Evolutionary conservation across 1,140 invertebrate species (phyloP).

Genomic region (Epicauta chinensis): DNA sequence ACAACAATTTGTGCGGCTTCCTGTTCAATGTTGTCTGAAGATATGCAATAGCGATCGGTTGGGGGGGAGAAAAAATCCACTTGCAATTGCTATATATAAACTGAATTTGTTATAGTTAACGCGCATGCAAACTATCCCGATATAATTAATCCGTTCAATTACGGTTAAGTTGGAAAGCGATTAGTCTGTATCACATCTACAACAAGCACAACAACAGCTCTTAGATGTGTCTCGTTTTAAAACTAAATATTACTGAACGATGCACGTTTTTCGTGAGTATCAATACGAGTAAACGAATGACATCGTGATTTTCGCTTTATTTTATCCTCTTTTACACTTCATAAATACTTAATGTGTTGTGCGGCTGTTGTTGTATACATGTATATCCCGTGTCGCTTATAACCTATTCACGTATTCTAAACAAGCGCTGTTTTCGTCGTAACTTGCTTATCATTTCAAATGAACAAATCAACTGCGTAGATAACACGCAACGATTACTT

Average conservation of each 20-base stretch:
- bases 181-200: constrained; percentile 11
- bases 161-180: constrained; percentile 10
- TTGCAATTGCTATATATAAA: too few relatives aligned
- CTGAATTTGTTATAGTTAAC: too few relatives aligned
- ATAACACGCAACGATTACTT: too few relatives aligned
- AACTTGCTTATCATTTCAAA: too few relatives aligned
- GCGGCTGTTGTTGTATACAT: not conserved
- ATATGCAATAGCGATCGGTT: too few relatives aligned
- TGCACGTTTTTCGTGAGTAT: constrained; percentile 13
- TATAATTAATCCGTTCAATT: constrained; percentile 15
- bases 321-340: constrained; percentile 23
- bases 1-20: too few relatives aligned
- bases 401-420: not conserved
- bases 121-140: constrained; percentile 6
- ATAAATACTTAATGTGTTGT: constrained; percentile 25
- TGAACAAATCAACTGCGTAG: too few relatives aligned
- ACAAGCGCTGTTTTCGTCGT: not conserved
- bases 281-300: constrained; percentile 14
- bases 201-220: constrained; percentile 2
- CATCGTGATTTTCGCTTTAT: constrained; percentile 23
- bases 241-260: too few relatives aligned
- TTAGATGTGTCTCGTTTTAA: not conserved
- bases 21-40: too few relatives aligned
- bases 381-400: constrained; percentile 1
- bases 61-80: too few relatives aligned